Evolutionary conservation across 2,888 invertebrate species (phyloP).

Genomic region (Hirtodrosophila duncani): DNA sequence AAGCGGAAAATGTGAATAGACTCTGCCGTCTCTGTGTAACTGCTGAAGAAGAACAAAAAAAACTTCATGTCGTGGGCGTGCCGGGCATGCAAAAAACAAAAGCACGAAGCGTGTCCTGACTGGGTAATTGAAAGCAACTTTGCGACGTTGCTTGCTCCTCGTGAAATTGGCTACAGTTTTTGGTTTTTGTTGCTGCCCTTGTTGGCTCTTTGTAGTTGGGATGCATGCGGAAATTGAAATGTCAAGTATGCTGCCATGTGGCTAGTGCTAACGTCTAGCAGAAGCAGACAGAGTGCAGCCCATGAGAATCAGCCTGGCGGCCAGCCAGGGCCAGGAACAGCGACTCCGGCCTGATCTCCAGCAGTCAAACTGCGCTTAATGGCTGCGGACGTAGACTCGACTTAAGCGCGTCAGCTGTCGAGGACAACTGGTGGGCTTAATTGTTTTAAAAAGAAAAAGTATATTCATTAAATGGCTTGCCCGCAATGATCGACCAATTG

Average conservation of each 20-base stretch:
- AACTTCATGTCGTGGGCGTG: constrained; percentile 36
- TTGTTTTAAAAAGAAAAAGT: constrained; percentile 29
- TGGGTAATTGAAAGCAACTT: constrained; percentile 73
- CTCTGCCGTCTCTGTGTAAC: constrained; percentile 37
- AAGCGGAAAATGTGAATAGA: constrained; percentile 67
- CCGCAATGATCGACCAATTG: neutral
- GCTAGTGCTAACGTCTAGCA: constrained; percentile 30
- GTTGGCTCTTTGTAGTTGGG: constrained; percentile 24
- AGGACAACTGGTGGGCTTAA: constrained; percentile 47
- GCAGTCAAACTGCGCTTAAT: constrained; percentile 40
- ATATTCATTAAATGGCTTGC: constrained; percentile 32
- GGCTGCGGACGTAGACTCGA: constrained; percentile 21
- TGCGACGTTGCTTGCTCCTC: constrained; percentile 54
- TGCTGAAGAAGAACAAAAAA: constrained; percentile 29
- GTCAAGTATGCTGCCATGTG: constrained; percentile 55
- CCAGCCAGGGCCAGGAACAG: no score
- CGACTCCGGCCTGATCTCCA: no score
- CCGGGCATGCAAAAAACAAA: constrained; percentile 54
- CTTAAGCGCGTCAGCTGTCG: constrained; percentile 36
- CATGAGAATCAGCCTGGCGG: neutral
- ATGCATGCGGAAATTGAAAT: constrained; percentile 60
- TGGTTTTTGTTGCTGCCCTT: constrained; percentile 16
- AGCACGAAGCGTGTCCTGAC: constrained; percentile 62
- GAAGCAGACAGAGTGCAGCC: neutral
- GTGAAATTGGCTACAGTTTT: constrained; percentile 55